These are phyloP conservation scores for Drosophila monieri DNA, from an alignment of 2,888 invertebrate species.

Conservation along the genomic window DNA sequence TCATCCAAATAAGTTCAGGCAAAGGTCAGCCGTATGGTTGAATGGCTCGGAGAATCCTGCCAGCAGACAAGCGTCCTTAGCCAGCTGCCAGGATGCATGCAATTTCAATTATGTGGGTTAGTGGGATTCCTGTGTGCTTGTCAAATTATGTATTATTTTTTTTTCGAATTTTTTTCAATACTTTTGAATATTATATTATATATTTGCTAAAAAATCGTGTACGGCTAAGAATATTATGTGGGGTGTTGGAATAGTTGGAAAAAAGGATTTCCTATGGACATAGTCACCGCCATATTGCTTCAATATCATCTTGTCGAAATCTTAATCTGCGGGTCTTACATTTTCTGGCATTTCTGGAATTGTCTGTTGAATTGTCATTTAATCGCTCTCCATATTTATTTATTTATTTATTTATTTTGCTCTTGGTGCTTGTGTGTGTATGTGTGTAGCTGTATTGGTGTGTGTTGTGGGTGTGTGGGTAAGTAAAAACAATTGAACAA, in stretches of 20 bases:
- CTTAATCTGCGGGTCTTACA: slow-evolving; percentile 26
- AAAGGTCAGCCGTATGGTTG: slow-evolving; percentile 40
- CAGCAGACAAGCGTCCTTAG: slow-evolving; percentile 33
- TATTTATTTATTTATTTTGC: slow-evolving; percentile 5
- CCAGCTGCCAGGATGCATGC: slow-evolving; percentile 38
- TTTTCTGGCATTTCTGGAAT: background rate
- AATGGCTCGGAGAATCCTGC: slow-evolving; percentile 31
- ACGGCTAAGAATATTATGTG: slow-evolving; percentile 44
- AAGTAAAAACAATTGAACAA: slow-evolving; percentile 49
- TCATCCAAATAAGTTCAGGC: slow-evolving; percentile 28
- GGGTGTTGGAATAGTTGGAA: slow-evolving; percentile 37
- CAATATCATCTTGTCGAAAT: slow-evolving; percentile 73
- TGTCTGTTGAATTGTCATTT: slow-evolving; percentile 10
- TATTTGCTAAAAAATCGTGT: slow-evolving; percentile 41
- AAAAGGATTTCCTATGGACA: slow-evolving; percentile 68
- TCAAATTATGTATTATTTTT: slow-evolving; percentile 20
- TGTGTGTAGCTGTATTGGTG: slow-evolving; percentile 26
- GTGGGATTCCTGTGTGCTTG: slow-evolving; percentile 6
- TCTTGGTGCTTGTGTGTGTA: slow-evolving; percentile 23
- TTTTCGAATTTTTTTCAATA: slow-evolving; percentile 19
- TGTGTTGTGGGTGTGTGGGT: slow-evolving; percentile 14
- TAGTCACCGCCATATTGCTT: slow-evolving; percentile 85
- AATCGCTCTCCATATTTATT: slow-evolving; percentile 8
- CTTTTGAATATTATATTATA: slow-evolving; percentile 51
- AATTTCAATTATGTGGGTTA: slow-evolving; percentile 17